Conservation (phyloP, 2,797 vertebrate genomes). For the Crax fasciolata region DNA sequence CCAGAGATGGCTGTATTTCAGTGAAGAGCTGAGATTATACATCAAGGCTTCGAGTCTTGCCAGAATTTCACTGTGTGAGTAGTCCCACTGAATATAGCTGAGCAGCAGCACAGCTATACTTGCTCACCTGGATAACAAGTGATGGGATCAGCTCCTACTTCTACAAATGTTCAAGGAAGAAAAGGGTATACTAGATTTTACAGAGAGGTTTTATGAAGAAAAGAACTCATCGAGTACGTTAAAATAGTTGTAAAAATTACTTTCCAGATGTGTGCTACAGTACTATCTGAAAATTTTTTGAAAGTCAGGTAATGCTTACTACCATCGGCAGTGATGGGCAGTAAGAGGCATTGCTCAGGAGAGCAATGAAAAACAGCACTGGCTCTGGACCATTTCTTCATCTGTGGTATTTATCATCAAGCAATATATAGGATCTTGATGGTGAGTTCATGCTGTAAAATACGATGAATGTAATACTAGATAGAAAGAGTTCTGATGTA, state of each 20-base stretch:
- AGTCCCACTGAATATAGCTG: background rate
- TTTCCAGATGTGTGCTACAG: conserved; percentile 9
- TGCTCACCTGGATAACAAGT: background rate
- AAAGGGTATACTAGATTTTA: background rate
- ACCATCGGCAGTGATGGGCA: background rate
- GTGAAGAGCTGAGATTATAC: conserved; percentile 52
- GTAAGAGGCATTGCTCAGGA: conserved; percentile 55
- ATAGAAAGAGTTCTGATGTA: conserved; percentile 32
- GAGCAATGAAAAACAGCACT: conserved; percentile 44
- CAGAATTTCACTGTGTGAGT: background rate
- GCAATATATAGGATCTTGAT: conserved; percentile 61
- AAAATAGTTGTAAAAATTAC: background rate
- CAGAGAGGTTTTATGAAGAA: background rate
- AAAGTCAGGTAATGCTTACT: conserved; percentile 39
- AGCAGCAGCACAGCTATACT: background rate
- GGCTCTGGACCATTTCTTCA: conserved; percentile 66
- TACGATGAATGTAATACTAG: conserved; percentile 59
- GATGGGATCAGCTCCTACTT: background rate
- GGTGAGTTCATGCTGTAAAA: conserved; percentile 74
- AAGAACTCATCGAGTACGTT: background rate
- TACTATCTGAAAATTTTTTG: background rate
- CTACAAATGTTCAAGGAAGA: background rate
- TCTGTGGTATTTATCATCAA: conserved; percentile 68
- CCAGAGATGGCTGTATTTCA: conserved; percentile 54
- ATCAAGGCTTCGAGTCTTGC: conserved; percentile 42